Percentiles rank a stretch among this genome's conserved stretches.
Evolutionary conservation across 2,797 vertebrate genomes (phyloP).

Genomic region (Acanthurus lineatus): DNA sequence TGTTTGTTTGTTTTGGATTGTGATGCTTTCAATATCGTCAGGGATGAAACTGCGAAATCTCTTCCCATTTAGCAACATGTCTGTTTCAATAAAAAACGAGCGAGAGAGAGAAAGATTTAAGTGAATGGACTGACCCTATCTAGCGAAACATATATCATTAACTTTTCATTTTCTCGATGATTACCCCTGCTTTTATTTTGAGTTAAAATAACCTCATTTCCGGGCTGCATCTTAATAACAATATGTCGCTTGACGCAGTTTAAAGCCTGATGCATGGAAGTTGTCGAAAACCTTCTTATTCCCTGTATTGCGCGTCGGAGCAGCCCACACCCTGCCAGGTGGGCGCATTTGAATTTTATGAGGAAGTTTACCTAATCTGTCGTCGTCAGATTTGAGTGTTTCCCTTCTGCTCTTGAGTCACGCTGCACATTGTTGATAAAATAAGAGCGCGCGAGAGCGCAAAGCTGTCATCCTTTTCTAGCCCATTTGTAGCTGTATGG

Average conservation of each 20-base stretch:
- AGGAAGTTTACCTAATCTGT: no score
- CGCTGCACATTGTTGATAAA: background rate
- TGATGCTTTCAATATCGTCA: background rate
- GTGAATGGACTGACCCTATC: background rate
- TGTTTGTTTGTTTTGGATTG: background rate
- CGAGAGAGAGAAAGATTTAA: background rate
- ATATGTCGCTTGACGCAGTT: background rate
- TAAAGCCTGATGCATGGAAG: constrained; percentile 48
- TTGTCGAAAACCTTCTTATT: constrained; percentile 28
- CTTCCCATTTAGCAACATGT: background rate
- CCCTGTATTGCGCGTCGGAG: background rate
- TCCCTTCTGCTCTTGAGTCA: background rate
- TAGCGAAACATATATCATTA: no score
- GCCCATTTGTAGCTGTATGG: background rate
- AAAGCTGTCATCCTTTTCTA: constrained; percentile 8
- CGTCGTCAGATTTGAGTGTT: background rate
- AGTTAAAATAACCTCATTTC: constrained; percentile 15
- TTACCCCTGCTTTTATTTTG: constrained; percentile 46
- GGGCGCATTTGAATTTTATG: no score
- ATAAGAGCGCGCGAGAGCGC: background rate
- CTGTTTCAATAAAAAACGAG: background rate
- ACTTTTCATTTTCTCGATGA: background rate
- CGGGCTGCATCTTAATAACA: background rate
- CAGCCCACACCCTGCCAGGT: background rate
- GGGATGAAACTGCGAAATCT: background rate